A percentile compares a stretch with the other conserved stretches of the same genome.
phyloP scores from a whole-genome alignment of 2,888 invertebrate genomes.

The Leptinotarsa peninsularis region DNA sequence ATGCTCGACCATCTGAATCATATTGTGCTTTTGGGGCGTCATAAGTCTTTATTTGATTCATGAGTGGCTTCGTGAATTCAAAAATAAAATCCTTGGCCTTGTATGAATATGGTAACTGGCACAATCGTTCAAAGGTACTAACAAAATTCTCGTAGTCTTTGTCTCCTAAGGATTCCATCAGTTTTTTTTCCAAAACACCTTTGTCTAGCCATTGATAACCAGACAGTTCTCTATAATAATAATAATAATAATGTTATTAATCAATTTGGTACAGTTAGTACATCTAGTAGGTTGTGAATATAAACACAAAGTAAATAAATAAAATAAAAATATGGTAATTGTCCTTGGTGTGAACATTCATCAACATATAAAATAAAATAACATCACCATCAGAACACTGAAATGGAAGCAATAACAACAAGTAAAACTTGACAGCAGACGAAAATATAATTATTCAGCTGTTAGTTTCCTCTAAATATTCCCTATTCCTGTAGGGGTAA shows the following conservation, averaged over 20 bases:
- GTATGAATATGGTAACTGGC: slow-evolving; percentile 78
- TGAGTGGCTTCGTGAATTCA: slow-evolving; percentile 74
- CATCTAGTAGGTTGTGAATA: no score
- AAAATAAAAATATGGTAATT: no score
- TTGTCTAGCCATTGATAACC: slow-evolving; percentile 77
- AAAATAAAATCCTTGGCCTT: slow-evolving; percentile 79
- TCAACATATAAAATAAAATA: not conserved
- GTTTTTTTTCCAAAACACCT: slow-evolving; percentile 72
- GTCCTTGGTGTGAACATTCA: not conserved
- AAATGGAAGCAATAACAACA: no score
- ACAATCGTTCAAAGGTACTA: slow-evolving; percentile 78
- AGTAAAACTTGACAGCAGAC: no score
- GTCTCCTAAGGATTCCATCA: slow-evolving; percentile 78
- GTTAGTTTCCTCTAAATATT: no score
- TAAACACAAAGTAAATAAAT: no score
- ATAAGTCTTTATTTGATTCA: slow-evolving; percentile 70
- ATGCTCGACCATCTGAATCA: slow-evolving; percentile 78
- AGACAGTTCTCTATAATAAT: slow-evolving; percentile 66
- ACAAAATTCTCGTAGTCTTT: slow-evolving; percentile 80
- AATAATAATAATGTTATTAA: not conserved
- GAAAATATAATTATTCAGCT: no score
- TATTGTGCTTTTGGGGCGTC: slow-evolving; percentile 77
- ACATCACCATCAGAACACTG: no score
- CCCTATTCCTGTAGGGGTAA: no score
- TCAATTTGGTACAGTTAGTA: no score